phyloP scores from a whole-genome alignment of 2,797 vertebrate genomes.

The Danionella dracula region DNA sequence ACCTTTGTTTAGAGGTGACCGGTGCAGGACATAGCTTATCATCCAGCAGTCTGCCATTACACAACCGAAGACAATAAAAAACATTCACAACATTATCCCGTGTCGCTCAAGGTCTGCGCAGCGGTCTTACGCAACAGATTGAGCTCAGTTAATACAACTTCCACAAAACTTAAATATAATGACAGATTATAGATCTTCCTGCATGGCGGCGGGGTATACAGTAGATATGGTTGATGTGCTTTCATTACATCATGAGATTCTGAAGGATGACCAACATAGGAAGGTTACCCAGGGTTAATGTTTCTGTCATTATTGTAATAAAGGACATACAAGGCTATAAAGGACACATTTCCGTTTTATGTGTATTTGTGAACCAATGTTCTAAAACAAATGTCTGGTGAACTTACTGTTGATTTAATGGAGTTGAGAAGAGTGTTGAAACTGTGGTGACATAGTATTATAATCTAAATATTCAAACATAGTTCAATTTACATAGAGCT shows the following conservation, averaged over 20 bases:
- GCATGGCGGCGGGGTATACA: not conserved
- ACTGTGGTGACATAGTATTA: no score
- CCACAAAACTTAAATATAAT: not conserved
- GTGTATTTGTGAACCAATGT: no score
- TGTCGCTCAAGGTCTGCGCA: not conserved
- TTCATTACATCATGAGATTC: no score
- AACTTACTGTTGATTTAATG: no score
- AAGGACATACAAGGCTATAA: slow-evolving; percentile 7
- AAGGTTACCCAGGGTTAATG: slow-evolving; percentile 46
- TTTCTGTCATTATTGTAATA: no score
- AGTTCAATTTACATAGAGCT: no score
- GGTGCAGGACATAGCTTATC: slow-evolving; percentile 27
- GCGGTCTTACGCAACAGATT: slow-evolving; percentile 6
- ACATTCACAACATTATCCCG: not conserved
- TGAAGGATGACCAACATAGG: not conserved
- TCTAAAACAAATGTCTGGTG: no score
- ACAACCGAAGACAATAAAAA: slow-evolving; percentile 21
- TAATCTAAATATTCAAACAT: no score
- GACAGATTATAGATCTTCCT: not conserved
- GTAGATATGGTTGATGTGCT: no score
- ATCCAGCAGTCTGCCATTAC: slow-evolving; percentile 3
- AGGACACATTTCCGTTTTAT: slow-evolving; percentile 25
- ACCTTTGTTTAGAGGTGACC: slow-evolving; percentile 12
- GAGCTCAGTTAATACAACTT: not conserved
- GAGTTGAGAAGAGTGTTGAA: no score